phyloP scores from a whole-genome alignment of 2,113 vertebrate species.

The Nansenia antarctica region DNA sequence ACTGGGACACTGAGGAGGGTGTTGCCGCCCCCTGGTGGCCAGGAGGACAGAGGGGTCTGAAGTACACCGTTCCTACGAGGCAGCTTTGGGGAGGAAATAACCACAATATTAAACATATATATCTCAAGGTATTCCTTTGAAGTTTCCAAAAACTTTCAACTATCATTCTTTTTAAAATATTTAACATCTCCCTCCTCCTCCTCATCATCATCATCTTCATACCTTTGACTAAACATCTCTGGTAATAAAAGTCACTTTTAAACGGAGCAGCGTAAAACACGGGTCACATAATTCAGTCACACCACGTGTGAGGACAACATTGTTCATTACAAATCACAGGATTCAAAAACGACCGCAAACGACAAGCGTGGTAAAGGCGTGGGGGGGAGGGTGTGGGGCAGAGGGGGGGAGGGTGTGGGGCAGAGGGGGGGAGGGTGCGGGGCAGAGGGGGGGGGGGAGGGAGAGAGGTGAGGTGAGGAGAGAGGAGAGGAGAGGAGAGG shows the following conservation, averaged over 20 bases:
- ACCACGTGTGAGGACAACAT: conserved; percentile 23
- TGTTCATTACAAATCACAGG: conserved; percentile 41
- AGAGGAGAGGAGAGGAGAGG: no score
- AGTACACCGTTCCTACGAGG: background rate
- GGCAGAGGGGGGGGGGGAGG: conserved; percentile 59
- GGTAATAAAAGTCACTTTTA: conserved; percentile 44
- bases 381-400: no score
- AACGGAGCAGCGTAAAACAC: conserved; percentile 71
- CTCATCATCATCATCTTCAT: conserved; percentile 36
- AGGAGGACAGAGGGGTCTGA: conserved; percentile 16
- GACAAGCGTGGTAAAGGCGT: conserved; percentile 30
- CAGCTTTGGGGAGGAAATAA: conserved; percentile 11
- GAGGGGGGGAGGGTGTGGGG: no score
- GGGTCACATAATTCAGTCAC: conserved; percentile 43
- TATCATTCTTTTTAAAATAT: conserved; percentile 22
- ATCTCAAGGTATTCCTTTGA: conserved; percentile 35
- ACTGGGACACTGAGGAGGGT: conserved; percentile 51
- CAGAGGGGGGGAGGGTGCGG: conserved; percentile 32
- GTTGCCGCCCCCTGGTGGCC: no score
- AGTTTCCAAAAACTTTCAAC: conserved; percentile 34
- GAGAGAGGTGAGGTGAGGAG: no score
- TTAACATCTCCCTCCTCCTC: conserved; percentile 22
- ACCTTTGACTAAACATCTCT: conserved; percentile 32
- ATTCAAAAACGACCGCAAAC: conserved; percentile 38
- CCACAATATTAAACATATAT: conserved; percentile 10